Evolutionary conservation across 2,888 invertebrate species (phyloP).

Genomic region (Smittia aterrima): DNA sequence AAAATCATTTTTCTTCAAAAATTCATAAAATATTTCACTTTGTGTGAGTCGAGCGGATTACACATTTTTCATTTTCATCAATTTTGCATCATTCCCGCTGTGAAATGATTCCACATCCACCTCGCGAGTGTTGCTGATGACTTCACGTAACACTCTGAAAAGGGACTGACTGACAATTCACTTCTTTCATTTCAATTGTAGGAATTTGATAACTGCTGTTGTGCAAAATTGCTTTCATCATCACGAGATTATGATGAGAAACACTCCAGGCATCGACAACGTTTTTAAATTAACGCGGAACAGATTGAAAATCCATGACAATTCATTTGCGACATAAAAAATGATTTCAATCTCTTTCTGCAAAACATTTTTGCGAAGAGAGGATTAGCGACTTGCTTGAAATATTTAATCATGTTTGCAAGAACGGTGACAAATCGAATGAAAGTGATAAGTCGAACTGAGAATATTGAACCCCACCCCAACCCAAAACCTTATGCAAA

Average conservation of each 20-base stretch:
- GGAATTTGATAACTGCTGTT: conserved; percentile 16
- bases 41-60: background rate
- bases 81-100: conserved; percentile 29
- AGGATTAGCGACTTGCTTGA: background rate
- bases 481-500: background rate
- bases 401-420: conserved; percentile 13
- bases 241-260: conserved; percentile 19
- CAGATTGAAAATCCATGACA: conserved; percentile 2
- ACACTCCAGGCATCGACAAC: conserved; percentile 32
- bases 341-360: background rate
- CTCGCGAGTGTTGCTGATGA: conserved; percentile 39
- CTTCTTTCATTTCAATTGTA: background rate
- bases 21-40: conserved; percentile 4
- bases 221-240: background rate
- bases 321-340: conserved; percentile 18
- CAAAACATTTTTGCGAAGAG: background rate
- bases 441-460: background rate
- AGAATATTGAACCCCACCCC: background rate
- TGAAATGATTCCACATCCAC: background rate
- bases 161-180: background rate
- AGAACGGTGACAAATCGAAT: background rate
- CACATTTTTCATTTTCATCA: conserved; percentile 12
- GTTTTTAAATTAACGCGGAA: conserved; percentile 34
- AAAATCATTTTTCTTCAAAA: conserved; percentile 30
- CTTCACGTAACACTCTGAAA: conserved; percentile 34